Base-by-base conservation (phyloP, 1,140 invertebrate species). In the Drosophila rhopaloa region DNA sequence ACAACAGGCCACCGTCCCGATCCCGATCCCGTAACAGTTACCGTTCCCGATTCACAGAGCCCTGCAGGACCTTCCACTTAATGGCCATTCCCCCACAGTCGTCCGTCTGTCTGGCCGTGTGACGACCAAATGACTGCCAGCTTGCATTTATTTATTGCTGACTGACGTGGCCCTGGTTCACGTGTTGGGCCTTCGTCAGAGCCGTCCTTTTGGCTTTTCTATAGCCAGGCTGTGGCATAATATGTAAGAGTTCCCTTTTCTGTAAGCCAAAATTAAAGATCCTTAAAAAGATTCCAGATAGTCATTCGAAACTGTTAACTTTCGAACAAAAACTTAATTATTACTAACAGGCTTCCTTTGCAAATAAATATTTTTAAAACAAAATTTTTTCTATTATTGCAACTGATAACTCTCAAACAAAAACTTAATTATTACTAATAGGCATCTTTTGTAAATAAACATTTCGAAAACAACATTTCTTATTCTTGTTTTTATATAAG, bases 131-230 rank as follows among this genome's bases (percentile, higher is more conserved):
- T 89, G 84, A 88, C 84, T 88, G 84, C 84, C 76, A 88, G 84
- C 84, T 88, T 88, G 84, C 84, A 88, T 88, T 88, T 88, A 88
- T 88, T 88, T 88, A 88, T 88, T 84, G 76, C 84, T 88, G 84
- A 89, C 84, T 90, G 84, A 88, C 84, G 85, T 88, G 80, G 56
- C 44, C 66, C 63, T 77, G 73, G 81, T 59, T 75, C 70, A 46
- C 56, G 47, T 38, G 43, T 48, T 40, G 50, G 54, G 47, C 48
- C 62, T 44, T 41, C 38, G 43, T 0, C 53, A 58, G 68, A 37
- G 66, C n/a, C 58, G 43, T 14, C 9, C 2, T 6, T 3, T 38
- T 41, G 29, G 16, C 19, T 37, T n/a, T 41, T 46, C 41, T 37
- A 9, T 44, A 13, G 46, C 46, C 7, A 29, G 24, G 46, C 8